Evolutionary conservation across 2,888 invertebrate species (phyloP).

Genomic region (Prosopocoilus inquinatus): DNA sequence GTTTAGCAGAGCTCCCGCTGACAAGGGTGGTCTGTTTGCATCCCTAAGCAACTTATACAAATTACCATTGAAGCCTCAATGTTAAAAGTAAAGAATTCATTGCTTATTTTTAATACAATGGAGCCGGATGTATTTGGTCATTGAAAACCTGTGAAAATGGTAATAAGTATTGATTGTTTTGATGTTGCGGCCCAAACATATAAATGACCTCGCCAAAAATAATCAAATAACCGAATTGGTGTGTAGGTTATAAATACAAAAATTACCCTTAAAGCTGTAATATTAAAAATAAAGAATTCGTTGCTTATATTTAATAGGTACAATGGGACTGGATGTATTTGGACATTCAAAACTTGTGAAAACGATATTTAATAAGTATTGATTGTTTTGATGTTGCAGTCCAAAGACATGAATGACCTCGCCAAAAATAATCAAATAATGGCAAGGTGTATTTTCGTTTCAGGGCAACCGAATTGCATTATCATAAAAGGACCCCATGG

Average conservation of each 20-base stretch:
- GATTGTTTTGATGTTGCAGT: no score
- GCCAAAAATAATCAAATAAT: no score
- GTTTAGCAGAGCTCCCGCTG: conserved; percentile 38
- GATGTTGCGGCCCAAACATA: no score
- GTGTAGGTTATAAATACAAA: no score
- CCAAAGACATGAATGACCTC: no score
- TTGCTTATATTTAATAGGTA: neutral
- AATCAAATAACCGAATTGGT: no score
- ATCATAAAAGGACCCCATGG: neutral
- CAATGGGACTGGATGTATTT: neutral
- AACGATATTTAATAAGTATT: neutral
- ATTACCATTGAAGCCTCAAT: conserved; percentile 36
- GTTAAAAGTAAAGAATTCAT: conserved; percentile 7
- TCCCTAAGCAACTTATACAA: conserved; percentile 34
- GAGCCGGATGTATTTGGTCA: neutral
- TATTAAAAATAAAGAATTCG: conserved; percentile 9
- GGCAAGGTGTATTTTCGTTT: no score
- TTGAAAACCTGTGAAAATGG: neutral
- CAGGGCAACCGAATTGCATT: neutral
- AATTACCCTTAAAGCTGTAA: conserved; percentile 37
- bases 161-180: no score
- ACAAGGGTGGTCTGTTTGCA: conserved; percentile 45
- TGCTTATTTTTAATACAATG: neutral
- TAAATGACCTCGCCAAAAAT: no score
- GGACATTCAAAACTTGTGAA: neutral